Evolutionary conservation across 2,888 invertebrate species (phyloP).

Genomic region (Scotopteryx bipunctaria): DNA sequence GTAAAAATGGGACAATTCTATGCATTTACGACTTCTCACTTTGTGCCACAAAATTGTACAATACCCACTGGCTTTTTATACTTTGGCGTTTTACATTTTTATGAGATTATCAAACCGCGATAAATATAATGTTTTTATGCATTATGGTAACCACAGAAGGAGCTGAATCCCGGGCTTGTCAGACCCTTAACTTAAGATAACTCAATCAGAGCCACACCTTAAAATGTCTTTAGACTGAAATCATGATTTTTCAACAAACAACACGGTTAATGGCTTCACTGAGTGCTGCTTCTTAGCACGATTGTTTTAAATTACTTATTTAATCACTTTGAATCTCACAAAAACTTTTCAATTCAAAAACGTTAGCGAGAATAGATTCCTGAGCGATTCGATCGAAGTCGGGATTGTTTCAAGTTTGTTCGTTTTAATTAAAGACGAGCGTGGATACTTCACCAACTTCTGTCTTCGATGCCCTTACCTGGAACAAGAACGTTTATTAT

Average conservation of each 20-base stretch:
- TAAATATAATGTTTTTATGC: neutral
- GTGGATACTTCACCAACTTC: constrained; percentile 53
- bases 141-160: neutral
- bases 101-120: neutral
- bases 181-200: too few species aligned
- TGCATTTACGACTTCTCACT: constrained; percentile 55
- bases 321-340: neutral
- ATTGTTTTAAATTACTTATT: neutral
- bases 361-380: constrained; percentile 19
- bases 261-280: too few species aligned
- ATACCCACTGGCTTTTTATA: constrained; percentile 17
- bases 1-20: constrained; percentile 57
- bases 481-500: constrained; percentile 56
- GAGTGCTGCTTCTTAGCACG: neutral
- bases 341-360: constrained; percentile 15
- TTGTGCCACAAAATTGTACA: constrained; percentile 37
- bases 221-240: too few species aligned
- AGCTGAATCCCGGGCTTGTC: too few species aligned
- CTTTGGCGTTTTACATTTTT: constrained; percentile 13
- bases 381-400: constrained; percentile 42
- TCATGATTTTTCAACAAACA: too few species aligned
- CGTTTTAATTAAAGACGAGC: constrained; percentile 60
- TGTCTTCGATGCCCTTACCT: constrained; percentile 59
- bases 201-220: too few species aligned
- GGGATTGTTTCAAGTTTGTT: constrained; percentile 53